phyloP scores from a whole-genome alignment of 2,888 invertebrate species.

The Sesia bembeciformis region DNA sequence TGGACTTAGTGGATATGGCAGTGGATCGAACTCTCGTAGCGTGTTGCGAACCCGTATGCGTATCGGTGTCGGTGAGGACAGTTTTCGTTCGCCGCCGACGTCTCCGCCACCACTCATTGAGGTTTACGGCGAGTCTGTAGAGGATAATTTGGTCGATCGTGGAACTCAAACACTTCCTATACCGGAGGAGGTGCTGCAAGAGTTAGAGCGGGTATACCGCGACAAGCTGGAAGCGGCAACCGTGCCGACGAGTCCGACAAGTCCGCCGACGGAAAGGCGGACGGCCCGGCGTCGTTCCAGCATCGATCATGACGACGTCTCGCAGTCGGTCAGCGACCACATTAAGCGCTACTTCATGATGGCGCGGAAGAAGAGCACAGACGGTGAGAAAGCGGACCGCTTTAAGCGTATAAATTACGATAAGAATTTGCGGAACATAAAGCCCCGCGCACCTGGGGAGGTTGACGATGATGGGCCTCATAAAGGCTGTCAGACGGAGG shows the following conservation, averaged over 20 bases:
- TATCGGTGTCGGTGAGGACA: conserved; percentile 29
- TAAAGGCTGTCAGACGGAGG: conserved; percentile 86
- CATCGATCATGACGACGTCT: conserved; percentile 88
- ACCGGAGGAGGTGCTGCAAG: conserved; percentile 67
- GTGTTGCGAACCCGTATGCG: conserved; percentile 28
- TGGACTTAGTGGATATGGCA: conserved; percentile 26
- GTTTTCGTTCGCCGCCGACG: conserved; percentile 49
- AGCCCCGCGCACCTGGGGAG: conserved; percentile 83
- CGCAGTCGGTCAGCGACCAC: conserved; percentile 90
- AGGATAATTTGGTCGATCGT: conserved; percentile 65
- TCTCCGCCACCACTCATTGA: conserved; percentile 81
- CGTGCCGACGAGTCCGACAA: conserved; percentile 53
- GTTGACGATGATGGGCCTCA: conserved; percentile 85
- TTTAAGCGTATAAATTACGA: conserved; percentile 93
- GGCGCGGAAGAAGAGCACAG: conserved; percentile 90
- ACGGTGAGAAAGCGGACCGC: conserved; percentile 85
- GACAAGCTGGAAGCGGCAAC: conserved; percentile 57
- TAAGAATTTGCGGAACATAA: conserved; percentile 86
- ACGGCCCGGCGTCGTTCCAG: conserved; percentile 80
- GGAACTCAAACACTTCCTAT: conserved; percentile 79
- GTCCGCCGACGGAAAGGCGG: conserved; percentile 49
- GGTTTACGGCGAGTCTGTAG: conserved; percentile 75
- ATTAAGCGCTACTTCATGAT: conserved; percentile 89
- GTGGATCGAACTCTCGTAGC: conserved; percentile 54
- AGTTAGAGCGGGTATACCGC: conserved; percentile 60